phyloP scores from a whole-genome alignment of 92 coral and sea anemone genomes.

The Scolanthus callimorphus region DNA sequence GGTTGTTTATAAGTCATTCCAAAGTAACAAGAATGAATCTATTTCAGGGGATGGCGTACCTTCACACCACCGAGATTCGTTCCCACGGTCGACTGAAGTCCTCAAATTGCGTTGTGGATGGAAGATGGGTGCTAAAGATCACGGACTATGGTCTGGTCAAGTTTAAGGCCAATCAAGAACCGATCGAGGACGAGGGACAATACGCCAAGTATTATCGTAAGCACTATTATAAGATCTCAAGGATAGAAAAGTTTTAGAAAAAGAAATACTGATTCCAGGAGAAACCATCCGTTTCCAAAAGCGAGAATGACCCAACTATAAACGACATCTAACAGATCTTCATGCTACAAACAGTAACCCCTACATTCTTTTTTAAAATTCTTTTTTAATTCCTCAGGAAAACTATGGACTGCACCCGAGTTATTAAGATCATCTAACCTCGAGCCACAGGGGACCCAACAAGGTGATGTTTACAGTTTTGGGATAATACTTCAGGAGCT shows the following conservation, averaged over 20 bases:
- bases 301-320: no score
- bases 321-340: no score
- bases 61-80: conserved; percentile 87
- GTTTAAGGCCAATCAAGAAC: conserved; percentile 74
- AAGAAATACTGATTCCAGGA: no score
- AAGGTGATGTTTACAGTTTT: conserved; percentile 98
- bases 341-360: no score
- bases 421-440: conserved; percentile 59
- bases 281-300: no score
- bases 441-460: conserved; percentile 74
- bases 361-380: no score
- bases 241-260: no score
- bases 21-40: no score
- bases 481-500: conserved; percentile 88
- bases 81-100: conserved; percentile 90
- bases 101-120: conserved; percentile 93
- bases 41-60: conserved; percentile 96
- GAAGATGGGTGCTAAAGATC: conserved; percentile 96
- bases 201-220: conserved; percentile 76
- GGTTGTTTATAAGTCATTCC: no score
- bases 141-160: conserved; percentile 87
- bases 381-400: no score
- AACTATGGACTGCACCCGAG: conserved; percentile 95
- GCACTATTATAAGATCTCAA: no score
- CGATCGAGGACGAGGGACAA: conserved; percentile 65